These are phyloP conservation scores for Nothocercus nigrocapillus DNA, from an alignment of 2,113 vertebrate species.

Conservation along the genomic window DNA sequence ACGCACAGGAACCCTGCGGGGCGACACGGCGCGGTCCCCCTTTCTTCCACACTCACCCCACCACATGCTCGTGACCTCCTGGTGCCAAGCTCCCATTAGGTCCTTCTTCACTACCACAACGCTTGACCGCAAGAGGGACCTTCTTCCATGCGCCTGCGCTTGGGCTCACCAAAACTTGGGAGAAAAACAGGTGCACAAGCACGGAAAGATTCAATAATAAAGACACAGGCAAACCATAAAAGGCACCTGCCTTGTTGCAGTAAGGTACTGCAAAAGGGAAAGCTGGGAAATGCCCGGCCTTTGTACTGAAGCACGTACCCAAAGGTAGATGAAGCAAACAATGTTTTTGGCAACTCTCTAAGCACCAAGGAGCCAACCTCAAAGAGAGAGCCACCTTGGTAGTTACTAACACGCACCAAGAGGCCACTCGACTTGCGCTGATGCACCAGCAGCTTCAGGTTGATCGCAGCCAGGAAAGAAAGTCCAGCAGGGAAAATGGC, in stretches of 20 bases:
- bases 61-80: background rate
- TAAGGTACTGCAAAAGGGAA: background rate
- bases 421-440: background rate
- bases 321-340: background rate
- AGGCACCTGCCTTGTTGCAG: background rate
- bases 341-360: too few species aligned
- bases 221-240: background rate
- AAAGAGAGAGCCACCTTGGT: background rate
- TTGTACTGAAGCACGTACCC: background rate
- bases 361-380: background rate
- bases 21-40: background rate
- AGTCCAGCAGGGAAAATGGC: background rate
- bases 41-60: background rate
- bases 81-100: background rate
- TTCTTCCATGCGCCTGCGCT: fast-evolving
- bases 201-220: background rate
- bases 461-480: background rate
- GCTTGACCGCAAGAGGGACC: background rate
- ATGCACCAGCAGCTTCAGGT: background rate
- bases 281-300: background rate
- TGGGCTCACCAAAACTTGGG: background rate
- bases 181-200: background rate
- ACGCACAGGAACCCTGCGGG: background rate
- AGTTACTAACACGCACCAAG: background rate
- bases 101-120: fast-evolving